Base-by-base conservation (phyloP, 2,113 vertebrate genomes). In the Anarhynchus alexandrinus region DNA sequence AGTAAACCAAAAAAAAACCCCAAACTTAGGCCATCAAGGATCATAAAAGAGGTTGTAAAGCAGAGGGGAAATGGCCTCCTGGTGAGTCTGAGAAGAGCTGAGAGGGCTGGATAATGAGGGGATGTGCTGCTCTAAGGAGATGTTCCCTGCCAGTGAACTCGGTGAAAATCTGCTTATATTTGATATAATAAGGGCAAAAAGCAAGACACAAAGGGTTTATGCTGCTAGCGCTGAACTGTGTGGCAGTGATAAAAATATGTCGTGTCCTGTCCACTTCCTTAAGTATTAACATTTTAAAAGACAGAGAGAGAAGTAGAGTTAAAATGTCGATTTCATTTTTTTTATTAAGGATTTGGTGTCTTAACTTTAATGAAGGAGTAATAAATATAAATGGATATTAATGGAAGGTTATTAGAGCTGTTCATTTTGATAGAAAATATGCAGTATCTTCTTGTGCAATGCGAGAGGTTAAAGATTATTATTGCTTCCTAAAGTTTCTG, bases 381-480 rank as follows among this genome's bases (percentile, higher is more conserved):
- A 89, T 97, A 96, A 94, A 95, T 82, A 87, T 59, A 90, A 97
- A 97, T 97, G 94, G 82, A 82, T 83, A 86, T 87, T 83, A 96
- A 77, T 87, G 83, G 58, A 54, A 86, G 43, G 62, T 94, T 87
- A 74, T 78, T 96, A 91, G 76, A 97, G 71, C 52, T 72, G 67
- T 93, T 84, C 67, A 70, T 71, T 95, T 90, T 93, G 73, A 95
- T 89, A 96, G 86, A 78, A 94, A 95, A 92, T 93, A 94, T 45
- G 12, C 54, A 78, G 11, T 76, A 29, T 96, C 95, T 94, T 92
- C 82, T 89, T 10, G 8, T 59, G 87, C 62, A 47, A 40, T 91
- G 73, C 78, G 86, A 96, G 77, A 84, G 84, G 87, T 96, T 97
- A 96, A 96, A 93, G 89, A 96, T 93, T 93, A 91, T 97, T 94